These are phyloP conservation scores for Diachasma alloeum DNA, from an alignment of 1,140 invertebrate species.

Conservation along the genomic window DNA sequence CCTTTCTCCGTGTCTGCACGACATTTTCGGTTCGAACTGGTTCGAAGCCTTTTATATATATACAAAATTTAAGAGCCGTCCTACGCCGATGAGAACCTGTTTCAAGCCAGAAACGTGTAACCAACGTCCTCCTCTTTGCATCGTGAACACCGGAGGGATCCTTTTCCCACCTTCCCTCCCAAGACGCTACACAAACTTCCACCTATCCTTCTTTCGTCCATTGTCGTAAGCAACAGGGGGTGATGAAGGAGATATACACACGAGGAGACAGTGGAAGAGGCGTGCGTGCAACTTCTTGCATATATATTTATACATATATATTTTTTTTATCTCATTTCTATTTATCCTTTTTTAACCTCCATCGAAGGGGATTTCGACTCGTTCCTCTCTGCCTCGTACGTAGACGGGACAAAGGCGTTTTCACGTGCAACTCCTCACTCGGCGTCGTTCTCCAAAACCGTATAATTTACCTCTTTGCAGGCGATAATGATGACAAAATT, in stretches of 20 bases:
- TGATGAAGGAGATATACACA: constrained; percentile 3
- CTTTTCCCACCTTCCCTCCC: constrained; percentile 7
- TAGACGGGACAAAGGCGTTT: constrained; percentile 23
- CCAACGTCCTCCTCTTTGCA: not conserved
- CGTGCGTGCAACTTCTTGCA: not conserved
- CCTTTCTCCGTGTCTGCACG: constrained; percentile 7
- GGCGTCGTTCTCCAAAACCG: not conserved
- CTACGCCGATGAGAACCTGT: constrained; percentile 38
- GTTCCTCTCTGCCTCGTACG: constrained; percentile 11
- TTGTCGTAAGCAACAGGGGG: constrained; percentile 19
- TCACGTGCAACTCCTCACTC: not conserved
- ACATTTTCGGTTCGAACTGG: constrained; percentile 31
- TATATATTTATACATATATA: constrained; percentile 7
- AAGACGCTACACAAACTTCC: constrained; percentile 13
- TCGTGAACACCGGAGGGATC: constrained; percentile 5
- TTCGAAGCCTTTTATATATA: constrained; percentile 14
- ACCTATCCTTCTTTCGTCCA: constrained; percentile 2
- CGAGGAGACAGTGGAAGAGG: not conserved
- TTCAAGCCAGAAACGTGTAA: constrained; percentile 5
- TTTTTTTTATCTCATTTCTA: constrained; percentile 11
- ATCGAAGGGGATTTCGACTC: constrained; percentile 21
- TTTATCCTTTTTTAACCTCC: not conserved
- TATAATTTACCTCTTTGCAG: constrained; percentile 12
- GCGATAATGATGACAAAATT: constrained; percentile 16
- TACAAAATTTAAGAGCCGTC: constrained; percentile 10